A percentile compares a stretch with the other conserved stretches of the same genome.
Conservation (phyloP, 35 echinoderm and acorn worm species). For the Lytechinus variegatus region DNA sequence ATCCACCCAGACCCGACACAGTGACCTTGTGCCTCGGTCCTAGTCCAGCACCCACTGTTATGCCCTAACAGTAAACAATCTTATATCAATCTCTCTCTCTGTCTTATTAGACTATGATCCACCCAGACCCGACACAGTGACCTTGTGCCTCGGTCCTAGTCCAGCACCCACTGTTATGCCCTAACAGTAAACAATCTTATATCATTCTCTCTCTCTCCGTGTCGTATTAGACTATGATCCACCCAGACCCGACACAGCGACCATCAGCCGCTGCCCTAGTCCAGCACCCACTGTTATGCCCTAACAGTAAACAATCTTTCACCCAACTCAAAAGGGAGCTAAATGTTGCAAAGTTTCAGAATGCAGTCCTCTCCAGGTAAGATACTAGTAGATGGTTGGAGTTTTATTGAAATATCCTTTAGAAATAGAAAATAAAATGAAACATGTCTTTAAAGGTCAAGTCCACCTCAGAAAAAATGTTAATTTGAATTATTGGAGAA, state of each 20-base stretch:
- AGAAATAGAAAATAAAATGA: too few relatives aligned
- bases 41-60: constrained; percentile 82
- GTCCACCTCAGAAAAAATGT: too few relatives aligned
- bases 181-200: constrained; percentile 64
- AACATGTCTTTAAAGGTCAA: too few relatives aligned
- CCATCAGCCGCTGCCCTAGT: constrained; percentile 73
- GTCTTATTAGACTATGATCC: constrained; percentile 72
- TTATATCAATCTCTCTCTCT: constrained; percentile 24
- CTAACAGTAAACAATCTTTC: constrained; percentile 66
- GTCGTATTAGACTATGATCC: constrained; percentile 83
- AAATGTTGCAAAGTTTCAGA: constrained; percentile 98
- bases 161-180: constrained; percentile 82
- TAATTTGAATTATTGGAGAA: too few relatives aligned
- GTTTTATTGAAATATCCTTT: too few relatives aligned
- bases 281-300: constrained; percentile 84
- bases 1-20: constrained; percentile 68
- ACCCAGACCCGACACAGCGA: constrained; percentile 68
- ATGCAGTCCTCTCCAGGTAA: constrained; percentile 96
- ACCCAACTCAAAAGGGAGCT: constrained; percentile 90
- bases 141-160: constrained; percentile 75
- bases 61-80: constrained; percentile 51
- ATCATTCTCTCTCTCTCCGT: constrained; percentile 50
- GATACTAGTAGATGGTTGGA: background rate
- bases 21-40: constrained; percentile 73
- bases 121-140: constrained; percentile 69